These are phyloP conservation scores for Meloidogyne exigua DNA, from an alignment of 1,140 invertebrate genomes.

Conservation along the genomic window DNA sequence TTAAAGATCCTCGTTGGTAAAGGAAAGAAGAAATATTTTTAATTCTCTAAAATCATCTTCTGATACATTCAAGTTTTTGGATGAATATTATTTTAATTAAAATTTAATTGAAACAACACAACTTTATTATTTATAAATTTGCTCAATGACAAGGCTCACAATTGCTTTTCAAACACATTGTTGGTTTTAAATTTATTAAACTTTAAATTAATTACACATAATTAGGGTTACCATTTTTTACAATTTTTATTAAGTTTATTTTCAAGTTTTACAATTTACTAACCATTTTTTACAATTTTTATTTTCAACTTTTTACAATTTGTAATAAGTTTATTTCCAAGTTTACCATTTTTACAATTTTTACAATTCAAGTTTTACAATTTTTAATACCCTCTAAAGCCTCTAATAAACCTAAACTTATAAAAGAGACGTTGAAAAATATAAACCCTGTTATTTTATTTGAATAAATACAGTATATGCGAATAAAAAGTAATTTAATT, in stretches of 20 bases:
- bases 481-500: no score
- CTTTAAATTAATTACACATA: no score
- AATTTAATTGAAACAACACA: neutral
- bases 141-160: neutral
- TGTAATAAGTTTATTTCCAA: neutral
- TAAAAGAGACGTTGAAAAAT: no score
- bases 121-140: neutral
- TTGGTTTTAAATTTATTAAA: neutral
- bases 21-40: slow-evolving; percentile 12
- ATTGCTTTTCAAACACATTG: no score
- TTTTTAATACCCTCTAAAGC: no score
- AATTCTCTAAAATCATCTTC: neutral
- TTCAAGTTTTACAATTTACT: neutral
- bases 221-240: no score
- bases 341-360: no score
- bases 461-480: no score
- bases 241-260: neutral
- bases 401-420: no score
- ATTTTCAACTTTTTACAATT: neutral
- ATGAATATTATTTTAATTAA: slow-evolving; percentile 10
- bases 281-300: neutral
- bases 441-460: no score
- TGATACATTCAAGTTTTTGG: neutral
- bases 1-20: neutral
- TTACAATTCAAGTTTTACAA: no score